Conservation (phyloP, 2,888 invertebrate species). For the Meteorus colon region DNA sequence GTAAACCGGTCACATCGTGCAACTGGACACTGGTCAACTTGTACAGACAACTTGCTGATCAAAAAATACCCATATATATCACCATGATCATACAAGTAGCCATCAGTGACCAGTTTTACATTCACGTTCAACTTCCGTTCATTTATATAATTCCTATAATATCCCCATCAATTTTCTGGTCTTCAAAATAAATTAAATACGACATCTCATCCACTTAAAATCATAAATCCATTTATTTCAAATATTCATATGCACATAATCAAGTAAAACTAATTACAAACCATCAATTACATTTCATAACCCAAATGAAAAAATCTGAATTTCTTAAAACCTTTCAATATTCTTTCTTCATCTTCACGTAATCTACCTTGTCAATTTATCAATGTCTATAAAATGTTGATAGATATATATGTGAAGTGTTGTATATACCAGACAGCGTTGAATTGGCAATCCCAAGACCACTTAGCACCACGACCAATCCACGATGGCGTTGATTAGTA, state of each 20-base stretch:
- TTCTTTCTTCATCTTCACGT: neutral
- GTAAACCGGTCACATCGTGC: neutral
- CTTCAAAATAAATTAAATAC: no score
- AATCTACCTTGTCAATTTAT: neutral
- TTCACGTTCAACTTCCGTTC: conserved; percentile 1
- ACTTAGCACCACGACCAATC: conserved; percentile 67
- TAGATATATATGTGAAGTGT: conserved; percentile 20
- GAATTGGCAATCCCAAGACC: conserved; percentile 69
- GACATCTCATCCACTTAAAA: neutral
- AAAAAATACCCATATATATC: neutral
- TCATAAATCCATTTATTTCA: neutral
- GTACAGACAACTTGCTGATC: neutral
- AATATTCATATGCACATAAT: neutral
- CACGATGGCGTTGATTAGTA: conserved; percentile 68
- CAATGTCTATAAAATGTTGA: conserved; percentile 9
- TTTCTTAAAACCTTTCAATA: neutral
- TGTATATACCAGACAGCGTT: conserved; percentile 49
- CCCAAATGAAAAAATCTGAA: neutral
- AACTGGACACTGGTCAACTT: conserved; percentile 35
- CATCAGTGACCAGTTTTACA: conserved; percentile 10
- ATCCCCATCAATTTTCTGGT: neutral
- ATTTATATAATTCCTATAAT: neutral
- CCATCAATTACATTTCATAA: neutral
- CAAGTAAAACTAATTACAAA: neutral
- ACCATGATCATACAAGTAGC: neutral